phyloP scores from a whole-genome alignment of 2,888 invertebrate species.

The Sicus ferrugineus region DNA sequence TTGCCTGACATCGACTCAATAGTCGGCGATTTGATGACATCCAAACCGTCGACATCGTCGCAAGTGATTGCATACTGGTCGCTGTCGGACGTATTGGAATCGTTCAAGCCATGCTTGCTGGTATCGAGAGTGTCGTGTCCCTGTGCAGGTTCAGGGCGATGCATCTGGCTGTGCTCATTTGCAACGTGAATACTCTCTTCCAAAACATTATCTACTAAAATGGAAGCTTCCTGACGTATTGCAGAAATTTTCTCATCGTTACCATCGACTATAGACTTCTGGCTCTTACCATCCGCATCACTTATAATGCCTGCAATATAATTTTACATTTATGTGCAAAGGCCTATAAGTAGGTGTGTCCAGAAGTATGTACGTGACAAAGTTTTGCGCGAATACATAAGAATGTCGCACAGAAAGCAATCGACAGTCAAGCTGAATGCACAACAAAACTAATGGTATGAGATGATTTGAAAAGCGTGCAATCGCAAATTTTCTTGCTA shows the following conservation, averaged over 20 bases:
- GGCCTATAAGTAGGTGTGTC: neutral
- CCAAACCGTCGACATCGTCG: slow-evolving; percentile 60
- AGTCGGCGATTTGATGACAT: slow-evolving; percentile 63
- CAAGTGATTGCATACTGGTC: slow-evolving; percentile 64
- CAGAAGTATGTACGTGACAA: neutral
- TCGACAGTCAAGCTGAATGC: neutral
- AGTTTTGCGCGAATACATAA: no score
- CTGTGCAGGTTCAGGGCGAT: slow-evolving; percentile 41
- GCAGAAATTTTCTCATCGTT: slow-evolving; percentile 48
- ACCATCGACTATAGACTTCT: slow-evolving; percentile 36
- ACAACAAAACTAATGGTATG: neutral
- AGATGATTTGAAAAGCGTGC: slow-evolving; percentile 2
- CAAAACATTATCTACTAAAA: slow-evolving; percentile 61
- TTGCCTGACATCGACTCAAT: slow-evolving; percentile 64
- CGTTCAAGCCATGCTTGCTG: slow-evolving; percentile 16
- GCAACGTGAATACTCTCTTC: slow-evolving; percentile 62
- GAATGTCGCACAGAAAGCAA: neutral
- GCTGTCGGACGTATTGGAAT: slow-evolving; percentile 59
- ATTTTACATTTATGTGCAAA: slow-evolving; percentile 41
- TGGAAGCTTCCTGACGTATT: slow-evolving; percentile 61
- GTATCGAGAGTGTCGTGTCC: slow-evolving; percentile 44
- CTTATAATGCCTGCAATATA: slow-evolving; percentile 44
- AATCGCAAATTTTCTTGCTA: neutral
- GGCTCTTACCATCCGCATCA: slow-evolving; percentile 34
- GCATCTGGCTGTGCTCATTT: slow-evolving; percentile 50